Conservation (phyloP, 1,140 invertebrate genomes). For the Leptinotarsa texana region DNA sequence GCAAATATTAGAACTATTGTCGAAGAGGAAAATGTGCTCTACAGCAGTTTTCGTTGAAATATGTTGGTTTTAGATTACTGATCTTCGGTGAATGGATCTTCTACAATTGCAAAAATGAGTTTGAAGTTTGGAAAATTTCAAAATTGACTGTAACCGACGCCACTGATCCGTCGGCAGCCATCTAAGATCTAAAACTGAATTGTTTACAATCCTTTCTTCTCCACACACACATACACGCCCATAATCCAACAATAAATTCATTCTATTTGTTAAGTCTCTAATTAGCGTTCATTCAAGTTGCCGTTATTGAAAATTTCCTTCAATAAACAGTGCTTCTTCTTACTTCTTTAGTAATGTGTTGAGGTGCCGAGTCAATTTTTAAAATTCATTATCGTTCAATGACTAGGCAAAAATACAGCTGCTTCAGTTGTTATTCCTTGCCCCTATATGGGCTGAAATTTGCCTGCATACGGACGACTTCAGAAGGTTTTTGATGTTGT, state of each 20-base stretch:
- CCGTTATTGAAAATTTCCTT: conserved; percentile 16
- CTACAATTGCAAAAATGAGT: too few species aligned
- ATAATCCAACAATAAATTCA: conserved; percentile 23
- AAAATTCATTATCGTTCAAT: conserved; percentile 19
- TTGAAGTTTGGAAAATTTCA: too few species aligned
- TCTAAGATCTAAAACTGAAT: background rate
- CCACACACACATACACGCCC: background rate
- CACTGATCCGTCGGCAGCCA: background rate
- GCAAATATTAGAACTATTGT: too few species aligned
- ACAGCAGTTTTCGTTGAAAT: too few species aligned
- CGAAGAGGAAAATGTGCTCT: too few species aligned
- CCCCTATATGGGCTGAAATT: background rate
- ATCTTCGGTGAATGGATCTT: too few species aligned
- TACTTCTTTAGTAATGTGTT: conserved; percentile 17
- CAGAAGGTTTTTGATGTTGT: background rate
- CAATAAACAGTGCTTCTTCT: conserved; percentile 18
- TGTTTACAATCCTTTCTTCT: background rate
- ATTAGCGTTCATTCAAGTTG: conserved; percentile 21
- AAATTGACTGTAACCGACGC: background rate
- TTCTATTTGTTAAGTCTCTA: conserved; percentile 26
- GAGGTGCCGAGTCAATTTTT: conserved; percentile 21
- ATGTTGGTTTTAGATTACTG: too few species aligned
- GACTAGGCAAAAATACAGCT: conserved; percentile 15
- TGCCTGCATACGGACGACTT: background rate
- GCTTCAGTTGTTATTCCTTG: background rate